Evolutionary conservation across 1,140 invertebrate species (phyloP), one percentile per base, ranked within the genome.

Genomic region (Epicauta chinensis): DNA sequence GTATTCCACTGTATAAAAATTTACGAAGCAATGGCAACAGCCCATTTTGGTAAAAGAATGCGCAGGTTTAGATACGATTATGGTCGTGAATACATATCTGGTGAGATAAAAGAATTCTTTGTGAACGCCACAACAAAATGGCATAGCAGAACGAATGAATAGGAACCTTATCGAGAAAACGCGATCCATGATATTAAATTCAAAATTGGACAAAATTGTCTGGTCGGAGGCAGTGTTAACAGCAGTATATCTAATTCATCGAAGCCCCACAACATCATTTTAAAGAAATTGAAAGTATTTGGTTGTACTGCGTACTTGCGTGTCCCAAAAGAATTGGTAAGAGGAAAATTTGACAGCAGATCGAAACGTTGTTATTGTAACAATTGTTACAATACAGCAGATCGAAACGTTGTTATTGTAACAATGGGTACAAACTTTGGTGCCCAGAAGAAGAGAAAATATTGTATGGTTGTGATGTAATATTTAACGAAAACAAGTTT

Each of bases 81-180:
- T 51, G 56, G 52, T 13, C 11, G 15, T 9, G 56, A 61, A 39
- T 59, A 58, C 31, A 12, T 51, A 6, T 49, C 48, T n/a, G 44
- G 51, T 11, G 35, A 49, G 14, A 44, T 59, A 1, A 47, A 39
- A 31, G 23, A 15, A 3, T 51, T 46, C 35, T 47, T 34, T 44
- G 31, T 64, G 72, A 46, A 69, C 63, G 10, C 70, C 72, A 13
- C 59, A 73, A 50, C 69, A 74, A 56, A 75, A 76, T 59, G 72
- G 73, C 2, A 55, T 72, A 10, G 64, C 69, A 6, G 72, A 75
- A 46, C 36, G 66, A 29, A 58, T 58, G 23, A 75, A 75, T 58
- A 56, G 70, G 12, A 69, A 65, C 2, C 40, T 73, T 12, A 34
- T 69, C 5, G 67, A 73, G 51, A 63, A 49, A 41, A 68, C 70